Percentiles rank a stretch among this genome's conserved stretches.
These are phyloP conservation scores for Oasisia sp. DNA, from an alignment of 2,888 invertebrate species.

Conservation along the genomic window DNA sequence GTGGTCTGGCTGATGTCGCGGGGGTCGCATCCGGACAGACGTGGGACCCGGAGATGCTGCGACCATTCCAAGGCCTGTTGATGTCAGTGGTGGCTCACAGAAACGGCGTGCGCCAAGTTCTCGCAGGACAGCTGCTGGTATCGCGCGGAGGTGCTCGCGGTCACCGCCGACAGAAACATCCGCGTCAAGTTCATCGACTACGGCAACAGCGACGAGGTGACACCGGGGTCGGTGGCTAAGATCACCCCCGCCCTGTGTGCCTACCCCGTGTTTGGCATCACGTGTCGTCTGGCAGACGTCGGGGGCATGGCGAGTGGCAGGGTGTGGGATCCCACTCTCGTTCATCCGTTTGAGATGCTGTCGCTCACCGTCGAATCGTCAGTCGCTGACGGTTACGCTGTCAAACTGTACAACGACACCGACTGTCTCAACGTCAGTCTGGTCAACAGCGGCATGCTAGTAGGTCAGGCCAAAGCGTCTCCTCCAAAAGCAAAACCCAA, in stretches of 20 bases:
- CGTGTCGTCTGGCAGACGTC: constrained; percentile 14
- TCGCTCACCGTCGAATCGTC: background rate
- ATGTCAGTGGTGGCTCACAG: background rate
- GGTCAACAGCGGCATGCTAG: background rate
- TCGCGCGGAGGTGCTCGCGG: background rate
- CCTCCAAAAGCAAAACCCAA: too few species aligned
- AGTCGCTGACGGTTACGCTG: background rate
- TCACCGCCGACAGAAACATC: background rate
- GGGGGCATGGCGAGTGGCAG: background rate
- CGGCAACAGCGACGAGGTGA: constrained; percentile 26
- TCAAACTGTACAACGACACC: background rate
- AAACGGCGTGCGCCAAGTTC: background rate
- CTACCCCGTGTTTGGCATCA: background rate
- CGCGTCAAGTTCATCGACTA: constrained; percentile 28
- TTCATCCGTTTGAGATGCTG: constrained; percentile 8
- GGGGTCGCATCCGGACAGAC: background rate
- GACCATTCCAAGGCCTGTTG: background rate
- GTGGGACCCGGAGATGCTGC: background rate
- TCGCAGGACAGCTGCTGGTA: background rate
- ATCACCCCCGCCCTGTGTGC: background rate
- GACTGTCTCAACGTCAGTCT: background rate
- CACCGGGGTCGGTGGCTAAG: background rate
- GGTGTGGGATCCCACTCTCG: background rate
- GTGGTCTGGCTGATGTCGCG: background rate
- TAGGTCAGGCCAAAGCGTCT: background rate